Evolutionary conservation across 2,888 invertebrate species (phyloP), one percentile per base, ranked within the genome.

Genomic region (Watsonalla cultraria): DNA sequence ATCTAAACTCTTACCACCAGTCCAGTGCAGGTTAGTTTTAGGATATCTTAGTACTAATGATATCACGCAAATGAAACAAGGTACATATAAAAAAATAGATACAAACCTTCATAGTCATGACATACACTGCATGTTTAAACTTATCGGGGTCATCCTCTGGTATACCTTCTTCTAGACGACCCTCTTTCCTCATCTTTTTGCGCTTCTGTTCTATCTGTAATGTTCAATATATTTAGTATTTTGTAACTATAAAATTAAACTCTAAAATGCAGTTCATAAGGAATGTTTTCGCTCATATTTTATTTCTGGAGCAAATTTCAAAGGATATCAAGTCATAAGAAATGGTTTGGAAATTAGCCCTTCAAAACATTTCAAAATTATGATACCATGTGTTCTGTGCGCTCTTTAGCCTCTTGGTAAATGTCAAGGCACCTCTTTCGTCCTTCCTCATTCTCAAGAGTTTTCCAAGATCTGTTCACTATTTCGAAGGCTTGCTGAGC

Each of bases 21-120:
- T 24, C 2, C 24, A 24, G 4, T 24, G 24, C 24, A 4, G 24
- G 24, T 24, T 24, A 24, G 1, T 24, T 1, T 24, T 4, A 24
- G 24, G 24, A 2, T 24, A 24, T 24, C 24, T 24, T 24, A 24
- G 2, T 24, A 24, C 24, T 24, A 2, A 24, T 4, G 1, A 24
- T 1, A 24, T 24, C 24, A 24, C 4, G 24, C 4, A 24, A 24
- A 24, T 24, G 24, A 24, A 2, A 2, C 24, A 24, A 24, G 24
- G 4, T 24, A n/a, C 24, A 24, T 24, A 24, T 1, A 1, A 24
- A 24, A 24, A 24, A 2, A 1, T 24, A 24, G 24, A 4, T 7
- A 82, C 94, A 94, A 59, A 98, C 92, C 91, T 99, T 99, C 97
- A 98, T 99, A 9, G 98, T 99, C 94, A 99, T 96, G n/a, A 99